Base-by-base conservation (phyloP, 2,113 vertebrate genomes). In the Meriones unguiculatus region DNA sequence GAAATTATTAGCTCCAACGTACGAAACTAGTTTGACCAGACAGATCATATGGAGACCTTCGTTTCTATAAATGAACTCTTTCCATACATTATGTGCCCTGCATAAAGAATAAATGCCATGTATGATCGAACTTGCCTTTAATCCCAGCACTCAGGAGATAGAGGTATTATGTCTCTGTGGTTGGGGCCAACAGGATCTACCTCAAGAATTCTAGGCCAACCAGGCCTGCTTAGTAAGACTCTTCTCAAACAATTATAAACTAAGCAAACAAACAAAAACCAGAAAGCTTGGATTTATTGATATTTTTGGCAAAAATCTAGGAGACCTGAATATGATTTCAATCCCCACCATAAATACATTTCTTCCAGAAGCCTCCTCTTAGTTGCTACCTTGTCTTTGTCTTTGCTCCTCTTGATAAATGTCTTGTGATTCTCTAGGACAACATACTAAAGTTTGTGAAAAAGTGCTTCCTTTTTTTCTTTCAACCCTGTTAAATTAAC, bases 281-380 rank as follows among this genome's bases (percentile, higher is more conserved):
- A 93, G 46, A 32, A 57, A 95, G 41, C 54, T 87, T 72, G 88
- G 25, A 50, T 89, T 72, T 82, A 30, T 11, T 86, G 62, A 67
- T 54, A 46, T 14, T 82, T 93, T 80, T 94, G 70, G 62, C 35
- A 94, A 41, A 76, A 91, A 78, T 54, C 65, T 88, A 76, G 64
- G 81, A 91, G 94, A 76, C 5, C 18, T 82, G 28, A 96, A 25
- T 75, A 52, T 80, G 70, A 64, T 50, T 81, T 80, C 81, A 89
- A 91, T 28, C n/a, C 93, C 81, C 76, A 57, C 35, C 67, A 91
- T 75, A 93, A 95, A 94, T 75, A 52, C 65, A 6, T 89, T 67
- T 87, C 12, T 93, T 89, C 69, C 89, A 70, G 25, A 87, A 7
- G 81, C 12, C 8, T 24, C 17, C 12, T 89, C 30, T 12, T 67